Evolutionary conservation across 2,113 vertebrate species (phyloP).

Genomic region (Melanerpes formicivorus): DNA sequence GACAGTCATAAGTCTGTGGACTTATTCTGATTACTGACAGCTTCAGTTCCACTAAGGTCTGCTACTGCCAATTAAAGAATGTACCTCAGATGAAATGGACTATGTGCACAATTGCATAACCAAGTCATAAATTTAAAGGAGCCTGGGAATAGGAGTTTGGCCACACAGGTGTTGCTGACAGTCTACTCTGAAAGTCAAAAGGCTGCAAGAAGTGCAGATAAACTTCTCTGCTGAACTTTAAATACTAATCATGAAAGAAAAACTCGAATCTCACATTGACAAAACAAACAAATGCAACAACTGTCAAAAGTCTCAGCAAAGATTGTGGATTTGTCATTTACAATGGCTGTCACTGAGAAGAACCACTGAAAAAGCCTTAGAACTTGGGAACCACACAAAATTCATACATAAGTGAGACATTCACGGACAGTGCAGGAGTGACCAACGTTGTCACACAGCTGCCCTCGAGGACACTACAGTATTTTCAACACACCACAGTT

Average conservation of each 20-base stretch:
- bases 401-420: fast-evolving
- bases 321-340: too few species aligned
- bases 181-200: neutral
- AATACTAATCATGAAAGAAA: neutral
- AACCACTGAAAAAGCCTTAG: neutral
- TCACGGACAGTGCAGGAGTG: fast-evolving
- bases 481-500: too few species aligned
- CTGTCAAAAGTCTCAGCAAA: neutral
- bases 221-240: neutral
- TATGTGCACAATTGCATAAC: neutral
- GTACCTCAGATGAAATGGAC: neutral
- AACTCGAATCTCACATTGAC: neutral
- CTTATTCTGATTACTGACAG: neutral
- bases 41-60: neutral
- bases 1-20: fast-evolving
- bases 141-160: neutral
- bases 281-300: neutral
- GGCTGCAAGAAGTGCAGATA: neutral
- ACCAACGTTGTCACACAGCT: fast-evolving
- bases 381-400: neutral
- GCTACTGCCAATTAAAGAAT: neutral
- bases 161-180: neutral
- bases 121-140: neutral
- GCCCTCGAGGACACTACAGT: neutral
- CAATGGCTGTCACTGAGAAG: fast-evolving